Base-by-base conservation (phyloP, 2,797 vertebrate species). In the Limosa lapponica region DNA sequence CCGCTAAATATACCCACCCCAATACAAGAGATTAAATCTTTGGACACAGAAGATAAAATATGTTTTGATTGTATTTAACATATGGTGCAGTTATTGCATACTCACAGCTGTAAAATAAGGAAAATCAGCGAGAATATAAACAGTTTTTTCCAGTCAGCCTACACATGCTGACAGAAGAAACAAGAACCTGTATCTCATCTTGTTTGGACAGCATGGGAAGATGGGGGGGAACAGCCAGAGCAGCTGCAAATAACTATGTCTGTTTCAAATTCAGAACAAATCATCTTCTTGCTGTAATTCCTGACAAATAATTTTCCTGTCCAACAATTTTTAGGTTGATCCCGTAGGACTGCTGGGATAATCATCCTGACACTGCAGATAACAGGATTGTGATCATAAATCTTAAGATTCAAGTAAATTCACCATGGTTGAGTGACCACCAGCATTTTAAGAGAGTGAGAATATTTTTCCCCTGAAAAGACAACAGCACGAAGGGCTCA, bases 291-390 rank as follows among this genome's bases (percentile, higher is more conserved):
- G 82, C 91, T 90, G 34, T 57, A 95, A 92, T 89, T 95, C 78
- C 94, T 51, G 57, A 87, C 80, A 84, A 94, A 95, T 82, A 71
- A 92, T 94, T 93, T 96, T 92, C 87, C 90, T 90, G 87, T 79
- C 91, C 91, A 95, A 59, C 61, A 79, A 28, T 94, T 95, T 93
- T 95, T 91, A 83, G 75, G 94, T 72, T 94, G 92, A 80, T 96
- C 62, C 62, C 2, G 0, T 57, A 78, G 82, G 82, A 74, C 54
- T 83, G 79, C 82, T 90, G 72, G 75, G 79, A 94, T 93, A 97
- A 96, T 93, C 91, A 88, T 93, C 89, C 94, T 94, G 95, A 96
- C 46, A 72, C 69, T 95, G 94, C 82, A 95, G 95, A 95, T 94
- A 97, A 94, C 87, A 78, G 95, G 94, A 91, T 15, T 97, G 92